Evolutionary conservation across 2,113 vertebrate genomes (phyloP), one percentile per base, ranked within the genome.

Genomic region (Notiomystis cincta): DNA sequence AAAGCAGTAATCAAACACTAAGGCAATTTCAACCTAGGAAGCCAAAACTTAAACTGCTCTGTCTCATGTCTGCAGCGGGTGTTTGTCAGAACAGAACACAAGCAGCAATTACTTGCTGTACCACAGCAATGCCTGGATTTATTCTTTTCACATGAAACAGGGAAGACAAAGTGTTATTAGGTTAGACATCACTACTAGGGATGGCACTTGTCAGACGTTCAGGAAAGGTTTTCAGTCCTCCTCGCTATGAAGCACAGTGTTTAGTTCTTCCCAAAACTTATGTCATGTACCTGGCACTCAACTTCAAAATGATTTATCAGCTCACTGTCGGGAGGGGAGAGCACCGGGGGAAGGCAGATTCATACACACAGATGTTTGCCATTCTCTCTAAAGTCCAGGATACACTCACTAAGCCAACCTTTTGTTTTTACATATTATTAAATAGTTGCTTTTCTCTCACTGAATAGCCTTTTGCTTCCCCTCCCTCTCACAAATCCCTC

Each of bases 1-100:
- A 96, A 97, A 97, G 93, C 80, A 94, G 94, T 96, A 96, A 97
- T 91, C 79, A 42, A 28, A 92, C 17, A 35, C 96, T 87, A 94
- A 96, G 96, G 95, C 93, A 94, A 96, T 92, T 95, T 91, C 56
- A 96, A 25, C 4, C 78, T 73, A 91, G 38, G 84, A 96, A 96
- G 97, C 97, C 95, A 97, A 97, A 96, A 73, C 2, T 28, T 90
- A 56, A 70, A 89, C 65, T 80, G 42, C 83, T 95, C 87, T 97
- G 96, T 96, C 92, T 96, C 95, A 0, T 96, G 93, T 93, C 91
- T 96, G 72, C 76, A 69, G 44, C 2, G 17, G 72, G 56, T 83
- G 80, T 91, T 92, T 96, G 24, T 94, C 94, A 95, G 78, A 84
- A 78, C 44, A 64, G 24, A 51, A 79, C 25, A 7, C 86, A 60